Percentiles rank a stretch among this genome's conserved stretches.
Evolutionary conservation across 2,113 vertebrate genomes (phyloP).

Genomic region (Perca flavescens): DNA sequence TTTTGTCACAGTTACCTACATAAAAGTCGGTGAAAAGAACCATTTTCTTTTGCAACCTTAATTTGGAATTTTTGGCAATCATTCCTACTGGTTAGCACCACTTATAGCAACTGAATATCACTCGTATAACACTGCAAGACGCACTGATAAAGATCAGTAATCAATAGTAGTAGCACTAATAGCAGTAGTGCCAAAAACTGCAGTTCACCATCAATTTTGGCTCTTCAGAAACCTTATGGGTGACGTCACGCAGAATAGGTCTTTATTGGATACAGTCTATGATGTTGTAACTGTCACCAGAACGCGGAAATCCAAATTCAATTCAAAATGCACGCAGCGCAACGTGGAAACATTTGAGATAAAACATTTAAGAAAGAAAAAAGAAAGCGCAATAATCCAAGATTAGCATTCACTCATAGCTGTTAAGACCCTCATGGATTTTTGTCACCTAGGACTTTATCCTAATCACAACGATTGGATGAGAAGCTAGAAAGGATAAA

Average conservation of each 20-base stretch:
- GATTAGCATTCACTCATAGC: background rate
- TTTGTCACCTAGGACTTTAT: slow-evolving; percentile 15
- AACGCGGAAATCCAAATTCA: no score
- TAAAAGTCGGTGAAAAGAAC: background rate
- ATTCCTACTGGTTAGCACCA: background rate
- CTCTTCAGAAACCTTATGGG: no score
- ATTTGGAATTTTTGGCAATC: background rate
- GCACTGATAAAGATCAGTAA: no score
- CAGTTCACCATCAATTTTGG: no score
- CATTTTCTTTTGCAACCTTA: background rate
- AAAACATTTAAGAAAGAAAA: background rate
- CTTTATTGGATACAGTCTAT: no score
- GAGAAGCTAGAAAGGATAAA: slow-evolving; percentile 35
- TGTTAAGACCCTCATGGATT: background rate
- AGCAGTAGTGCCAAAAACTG: no score
- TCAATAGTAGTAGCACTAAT: no score
- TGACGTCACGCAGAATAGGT: no score
- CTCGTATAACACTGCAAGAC: background rate
- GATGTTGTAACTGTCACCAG: no score
- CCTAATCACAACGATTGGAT: slow-evolving; percentile 28
- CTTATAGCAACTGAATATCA: background rate
- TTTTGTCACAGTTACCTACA: background rate
- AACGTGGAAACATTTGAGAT: no score
- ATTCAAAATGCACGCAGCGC: no score
- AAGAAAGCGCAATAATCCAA: background rate